Conservation (phyloP, 2,113 vertebrate genomes). For the Ciconia stormi region DNA sequence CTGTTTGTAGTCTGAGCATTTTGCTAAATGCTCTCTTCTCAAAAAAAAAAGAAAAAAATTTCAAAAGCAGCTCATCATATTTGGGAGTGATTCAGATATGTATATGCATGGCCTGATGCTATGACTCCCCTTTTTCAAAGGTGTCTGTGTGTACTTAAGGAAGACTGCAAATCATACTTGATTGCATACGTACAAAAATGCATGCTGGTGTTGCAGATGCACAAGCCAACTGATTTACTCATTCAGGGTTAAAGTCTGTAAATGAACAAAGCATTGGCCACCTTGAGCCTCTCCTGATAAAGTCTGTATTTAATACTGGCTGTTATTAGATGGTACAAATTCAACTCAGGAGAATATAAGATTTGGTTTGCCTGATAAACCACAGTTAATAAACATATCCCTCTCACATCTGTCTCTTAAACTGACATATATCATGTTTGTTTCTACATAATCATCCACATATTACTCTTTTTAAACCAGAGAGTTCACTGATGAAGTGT, state of each 20-base stretch:
- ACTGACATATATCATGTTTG: not conserved
- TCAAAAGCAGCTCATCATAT: not conserved
- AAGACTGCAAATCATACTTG: not conserved
- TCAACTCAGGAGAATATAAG: not conserved
- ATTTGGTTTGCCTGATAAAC: not conserved
- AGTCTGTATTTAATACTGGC: not conserved
- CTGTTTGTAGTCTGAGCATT: not conserved
- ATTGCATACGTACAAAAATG: fast-evolving
- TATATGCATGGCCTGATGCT: not conserved
- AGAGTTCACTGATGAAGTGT: not conserved
- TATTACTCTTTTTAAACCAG: not conserved
- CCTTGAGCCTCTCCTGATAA: not conserved
- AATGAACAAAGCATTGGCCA: not conserved
- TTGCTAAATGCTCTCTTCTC: not conserved
- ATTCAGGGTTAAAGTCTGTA: not conserved
- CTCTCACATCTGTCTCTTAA: not conserved
- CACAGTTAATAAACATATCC: not conserved
- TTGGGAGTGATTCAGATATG: not conserved
- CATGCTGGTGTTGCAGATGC: not conserved
- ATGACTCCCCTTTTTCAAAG: not conserved
- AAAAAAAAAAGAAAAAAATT: not conserved
- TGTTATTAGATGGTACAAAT: not conserved
- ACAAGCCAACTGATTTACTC: not conserved
- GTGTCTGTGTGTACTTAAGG: not conserved
- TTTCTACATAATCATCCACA: not conserved